A percentile compares a stretch with the other conserved stretches of the same genome.
These are phyloP conservation scores for Opisthograptis luteolata DNA, from an alignment of 2,888 invertebrate genomes.

Conservation along the genomic window DNA sequence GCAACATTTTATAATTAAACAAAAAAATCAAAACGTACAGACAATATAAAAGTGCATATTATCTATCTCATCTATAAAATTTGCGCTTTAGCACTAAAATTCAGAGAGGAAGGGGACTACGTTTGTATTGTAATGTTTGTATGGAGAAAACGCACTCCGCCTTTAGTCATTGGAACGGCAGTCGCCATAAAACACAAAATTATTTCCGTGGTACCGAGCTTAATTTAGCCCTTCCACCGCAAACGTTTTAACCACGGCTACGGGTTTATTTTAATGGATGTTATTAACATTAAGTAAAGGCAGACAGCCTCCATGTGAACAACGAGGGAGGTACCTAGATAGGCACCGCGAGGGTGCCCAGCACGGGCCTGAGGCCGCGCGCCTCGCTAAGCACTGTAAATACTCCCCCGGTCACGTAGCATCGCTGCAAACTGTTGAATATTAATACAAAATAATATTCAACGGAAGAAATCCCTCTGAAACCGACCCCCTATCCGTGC, in stretches of 20 bases:
- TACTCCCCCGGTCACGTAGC: slow-evolving; percentile 76
- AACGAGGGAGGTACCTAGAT: slow-evolving; percentile 45
- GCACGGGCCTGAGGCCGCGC: slow-evolving; percentile 56
- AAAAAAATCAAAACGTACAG: too few relatives aligned
- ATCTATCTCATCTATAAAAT: too few relatives aligned
- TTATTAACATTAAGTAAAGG: slow-evolving; percentile 27
- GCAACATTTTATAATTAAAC: too few relatives aligned
- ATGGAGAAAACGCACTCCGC: too few relatives aligned
- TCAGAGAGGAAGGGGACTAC: too few relatives aligned
- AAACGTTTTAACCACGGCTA: slow-evolving; percentile 8
- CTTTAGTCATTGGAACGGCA: too few relatives aligned
- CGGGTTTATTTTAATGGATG: slow-evolving; percentile 14
- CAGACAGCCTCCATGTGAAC: slow-evolving; percentile 54
- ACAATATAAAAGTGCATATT: too few relatives aligned
- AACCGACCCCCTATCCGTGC: slow-evolving; percentile 50
- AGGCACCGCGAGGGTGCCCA: slow-evolving; percentile 44
- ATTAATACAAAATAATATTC: slow-evolving; percentile 76
- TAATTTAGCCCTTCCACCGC: slow-evolving; percentile 12
- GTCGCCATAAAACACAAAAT: too few relatives aligned
- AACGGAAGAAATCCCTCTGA: slow-evolving; percentile 58
- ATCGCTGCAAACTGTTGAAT: slow-evolving; percentile 77
- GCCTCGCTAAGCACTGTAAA: slow-evolving; percentile 78
- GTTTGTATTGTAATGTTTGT: too few relatives aligned
- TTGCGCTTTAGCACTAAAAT: too few relatives aligned
- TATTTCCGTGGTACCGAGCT: slow-evolving; percentile 6